A percentile compares a stretch with the other conserved stretches of the same genome.
Evolutionary conservation across 2,113 vertebrate species (phyloP).

Genomic region (Limanda limanda): DNA sequence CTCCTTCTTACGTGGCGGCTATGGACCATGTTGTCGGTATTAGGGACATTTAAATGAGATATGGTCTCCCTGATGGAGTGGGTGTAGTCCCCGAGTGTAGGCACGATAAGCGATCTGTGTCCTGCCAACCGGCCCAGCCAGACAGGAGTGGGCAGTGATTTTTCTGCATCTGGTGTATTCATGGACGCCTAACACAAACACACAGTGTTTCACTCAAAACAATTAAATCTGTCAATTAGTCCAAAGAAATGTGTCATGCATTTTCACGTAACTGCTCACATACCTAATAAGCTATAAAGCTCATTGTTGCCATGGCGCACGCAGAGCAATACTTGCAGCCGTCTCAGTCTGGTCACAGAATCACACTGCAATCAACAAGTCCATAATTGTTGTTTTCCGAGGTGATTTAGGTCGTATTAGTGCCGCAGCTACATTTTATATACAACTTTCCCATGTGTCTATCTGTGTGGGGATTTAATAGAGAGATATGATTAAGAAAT

Average conservation of each 20-base stretch:
- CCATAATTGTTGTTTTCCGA: constrained; percentile 16
- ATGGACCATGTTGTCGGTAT: neutral
- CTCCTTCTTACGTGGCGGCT: neutral
- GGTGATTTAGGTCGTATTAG: neutral
- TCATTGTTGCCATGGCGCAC: constrained; percentile 21
- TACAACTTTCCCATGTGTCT: neutral
- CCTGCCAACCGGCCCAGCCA: neutral
- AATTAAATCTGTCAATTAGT: constrained; percentile 23
- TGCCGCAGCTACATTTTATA: neutral
- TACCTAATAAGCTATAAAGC: constrained; percentile 16
- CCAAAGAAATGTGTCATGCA: constrained; percentile 13
- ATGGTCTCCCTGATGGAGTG: constrained; percentile 4
- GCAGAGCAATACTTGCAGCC: constrained; percentile 4
- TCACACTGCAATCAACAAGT: constrained; percentile 21
- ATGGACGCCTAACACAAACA: constrained; percentile 6
- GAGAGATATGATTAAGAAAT: constrained; percentile 8
- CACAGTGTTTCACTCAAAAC: constrained; percentile 18
- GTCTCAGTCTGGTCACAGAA: constrained; percentile 8
- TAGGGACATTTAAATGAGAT: neutral
- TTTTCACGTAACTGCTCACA: constrained; percentile 28
- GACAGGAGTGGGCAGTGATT: constrained; percentile 7
- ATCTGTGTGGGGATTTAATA: neutral
- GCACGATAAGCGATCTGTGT: constrained; percentile 16
- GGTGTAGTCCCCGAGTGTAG: neutral
- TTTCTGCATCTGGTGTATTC: constrained; percentile 17